These are phyloP conservation scores for Spisula solida DNA, from an alignment of 2,888 invertebrate species.

Conservation along the genomic window DNA sequence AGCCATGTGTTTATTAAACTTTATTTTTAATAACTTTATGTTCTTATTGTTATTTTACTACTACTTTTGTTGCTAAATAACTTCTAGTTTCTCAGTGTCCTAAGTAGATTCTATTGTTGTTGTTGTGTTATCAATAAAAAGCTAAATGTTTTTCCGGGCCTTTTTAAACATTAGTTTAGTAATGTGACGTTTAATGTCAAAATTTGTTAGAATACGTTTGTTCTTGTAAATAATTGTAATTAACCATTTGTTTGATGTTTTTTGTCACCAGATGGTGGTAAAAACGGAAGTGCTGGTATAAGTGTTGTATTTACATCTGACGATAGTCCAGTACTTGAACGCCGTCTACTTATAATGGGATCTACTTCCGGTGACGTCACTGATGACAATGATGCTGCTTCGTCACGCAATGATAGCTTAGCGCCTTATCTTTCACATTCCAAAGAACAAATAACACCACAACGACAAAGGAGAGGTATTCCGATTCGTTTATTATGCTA, in stretches of 20 bases:
- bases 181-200: too few species aligned
- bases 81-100: too few species aligned
- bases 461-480: constrained; percentile 35
- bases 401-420: constrained; percentile 23
- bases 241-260: background rate
- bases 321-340: constrained; percentile 11
- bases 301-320: constrained; percentile 78
- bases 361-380: background rate
- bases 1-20: too few species aligned
- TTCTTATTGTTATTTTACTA: too few species aligned
- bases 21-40: too few species aligned
- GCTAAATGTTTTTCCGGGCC: too few species aligned
- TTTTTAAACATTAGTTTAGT: too few species aligned
- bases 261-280: constrained; percentile 58
- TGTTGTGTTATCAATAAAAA: too few species aligned
- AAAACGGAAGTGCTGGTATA: constrained; percentile 67
- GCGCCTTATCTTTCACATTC: constrained; percentile 36
- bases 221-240: background rate
- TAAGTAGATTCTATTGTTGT: too few species aligned
- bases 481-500: too few species aligned
- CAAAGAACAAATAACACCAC: constrained; percentile 28
- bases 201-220: background rate
- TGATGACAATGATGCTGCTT: background rate
- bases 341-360: background rate
- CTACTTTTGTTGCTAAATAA: too few species aligned